phyloP scores from a whole-genome alignment of 1,140 invertebrate genomes.

The Lethrus apterus region DNA sequence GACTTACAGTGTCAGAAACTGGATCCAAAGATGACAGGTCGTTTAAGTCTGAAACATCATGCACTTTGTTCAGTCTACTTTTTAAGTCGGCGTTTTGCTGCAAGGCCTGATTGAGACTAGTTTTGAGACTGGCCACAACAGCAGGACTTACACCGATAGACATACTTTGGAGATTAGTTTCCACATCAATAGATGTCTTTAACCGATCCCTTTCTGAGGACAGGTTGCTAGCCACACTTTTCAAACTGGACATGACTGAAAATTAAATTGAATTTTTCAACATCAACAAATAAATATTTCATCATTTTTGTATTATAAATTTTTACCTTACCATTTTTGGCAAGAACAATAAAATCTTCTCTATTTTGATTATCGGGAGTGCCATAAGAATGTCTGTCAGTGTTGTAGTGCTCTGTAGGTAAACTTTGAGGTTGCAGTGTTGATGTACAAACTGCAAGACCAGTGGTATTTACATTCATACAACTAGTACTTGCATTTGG shows the following conservation, averaged over 20 bases:
- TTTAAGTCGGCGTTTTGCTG: constrained; percentile 69
- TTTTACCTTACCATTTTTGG: constrained; percentile 50
- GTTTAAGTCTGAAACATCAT: constrained; percentile 52
- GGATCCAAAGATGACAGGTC: constrained; percentile 48
- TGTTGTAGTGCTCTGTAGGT: constrained; percentile 1
- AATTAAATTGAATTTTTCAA: too few species aligned
- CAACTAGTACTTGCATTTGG: constrained; percentile 23
- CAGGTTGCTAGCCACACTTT: constrained; percentile 46
- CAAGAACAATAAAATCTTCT: constrained; percentile 60
- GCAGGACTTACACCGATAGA: constrained; percentile 26
- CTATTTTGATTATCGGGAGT: constrained; percentile 53
- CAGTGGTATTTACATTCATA: constrained; percentile 23
- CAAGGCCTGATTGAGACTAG: constrained; percentile 55
- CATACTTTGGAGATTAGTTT: constrained; percentile 37
- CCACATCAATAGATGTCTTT: constrained; percentile 47
- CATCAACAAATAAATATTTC: neutral
- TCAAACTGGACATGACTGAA: constrained; percentile 37
- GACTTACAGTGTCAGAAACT: constrained; percentile 43
- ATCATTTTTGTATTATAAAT: neutral
- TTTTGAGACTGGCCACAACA: constrained; percentile 48
- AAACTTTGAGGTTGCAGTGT: neutral
- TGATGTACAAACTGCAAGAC: neutral
- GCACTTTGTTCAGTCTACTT: constrained; percentile 57
- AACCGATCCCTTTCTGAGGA: constrained; percentile 57
- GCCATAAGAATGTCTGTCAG: constrained; percentile 8